Evolutionary conservation across 2,888 invertebrate species (phyloP), one percentile per base, ranked within the genome.

Genomic region (Aporophyla nigra): DNA sequence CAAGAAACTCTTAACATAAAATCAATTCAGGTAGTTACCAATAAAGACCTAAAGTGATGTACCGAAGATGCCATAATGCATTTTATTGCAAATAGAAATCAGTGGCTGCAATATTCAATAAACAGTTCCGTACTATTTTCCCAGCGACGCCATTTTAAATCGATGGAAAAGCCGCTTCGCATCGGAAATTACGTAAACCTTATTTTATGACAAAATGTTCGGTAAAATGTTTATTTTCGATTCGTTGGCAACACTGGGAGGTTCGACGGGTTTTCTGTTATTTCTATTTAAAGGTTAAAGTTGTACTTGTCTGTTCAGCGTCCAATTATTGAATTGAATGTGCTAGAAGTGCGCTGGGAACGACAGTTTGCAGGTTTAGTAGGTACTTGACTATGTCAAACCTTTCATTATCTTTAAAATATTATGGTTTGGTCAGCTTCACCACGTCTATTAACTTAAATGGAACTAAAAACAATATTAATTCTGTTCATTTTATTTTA

Each of bases 201-300:
- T 81, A 71, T 83, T 83, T 83, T 83, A 85, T 84, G 66, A 71
- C 72, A 70, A 74, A 81, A 85, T 74, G 73, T 77, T 62, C 77
- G 66, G 65, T 81, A 65, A 78, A 82, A 67, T 84, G 70, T 80
- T 81, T 85, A 78, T 85, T 85, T 82, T 78, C 61, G 5, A 78
- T 82, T 74, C 58, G 66, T 62, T 58, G 43, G 77, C 71, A 72
- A 69, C 68, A 66, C 71, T 49, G 63, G 27, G 40, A 69, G 53
- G 53, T 65, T 78, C 43, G 54, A 65, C 56, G 40, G 56, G n/a
- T 16, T 56, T 71, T 40, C 70, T 27, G 63, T 78, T 72, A 70
- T 83, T 77, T 78, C 56, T 75, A 43, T 69, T 67, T 65, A 24
- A 67, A 82, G 62, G 53, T 33, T 58, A 61, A 19, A 40, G 53